Evolutionary conservation across 2,797 vertebrate species (phyloP).

Genomic region (Echiichthys vipera): DNA sequence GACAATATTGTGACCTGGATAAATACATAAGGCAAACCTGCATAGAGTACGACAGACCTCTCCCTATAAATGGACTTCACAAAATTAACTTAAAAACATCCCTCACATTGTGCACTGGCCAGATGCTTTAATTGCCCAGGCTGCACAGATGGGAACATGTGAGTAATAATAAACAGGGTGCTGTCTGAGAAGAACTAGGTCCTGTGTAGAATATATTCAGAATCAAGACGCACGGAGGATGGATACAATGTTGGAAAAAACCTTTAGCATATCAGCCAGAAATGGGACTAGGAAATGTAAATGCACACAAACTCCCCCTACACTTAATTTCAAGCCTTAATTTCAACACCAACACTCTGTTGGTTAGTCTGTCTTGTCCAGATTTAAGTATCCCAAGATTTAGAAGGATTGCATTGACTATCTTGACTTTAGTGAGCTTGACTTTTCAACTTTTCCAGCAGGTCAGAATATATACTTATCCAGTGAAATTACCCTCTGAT

Average conservation of each 20-base stretch:
- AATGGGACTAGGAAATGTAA: neutral
- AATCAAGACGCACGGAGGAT: neutral
- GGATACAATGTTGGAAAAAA: neutral
- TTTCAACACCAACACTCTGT: too few species aligned
- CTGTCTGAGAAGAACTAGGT: conserved; percentile 31
- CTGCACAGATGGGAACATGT: conserved; percentile 40
- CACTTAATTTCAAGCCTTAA: neutral
- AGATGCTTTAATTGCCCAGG: conserved; percentile 42
- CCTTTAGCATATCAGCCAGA: neutral
- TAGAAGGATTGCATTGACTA: too few species aligned
- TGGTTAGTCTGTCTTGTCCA: too few species aligned
- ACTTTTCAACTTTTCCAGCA: too few species aligned
- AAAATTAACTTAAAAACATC: conserved; percentile 30
- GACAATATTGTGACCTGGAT: conserved; percentile 26
- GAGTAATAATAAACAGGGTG: conserved; percentile 33
- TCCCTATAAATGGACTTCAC: conserved; percentile 31
- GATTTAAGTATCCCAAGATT: too few species aligned
- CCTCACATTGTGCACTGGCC: conserved; percentile 44
- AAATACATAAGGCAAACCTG: conserved; percentile 36
- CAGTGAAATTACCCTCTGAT: too few species aligned
- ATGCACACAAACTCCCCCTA: neutral
- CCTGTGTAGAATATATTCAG: conserved; percentile 19
- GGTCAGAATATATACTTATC: too few species aligned
- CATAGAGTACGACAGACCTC: conserved; percentile 6
- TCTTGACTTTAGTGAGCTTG: too few species aligned